phyloP scores from a whole-genome alignment of 2,113 vertebrate species.

The Oncorhynchus clarkii region DNA sequence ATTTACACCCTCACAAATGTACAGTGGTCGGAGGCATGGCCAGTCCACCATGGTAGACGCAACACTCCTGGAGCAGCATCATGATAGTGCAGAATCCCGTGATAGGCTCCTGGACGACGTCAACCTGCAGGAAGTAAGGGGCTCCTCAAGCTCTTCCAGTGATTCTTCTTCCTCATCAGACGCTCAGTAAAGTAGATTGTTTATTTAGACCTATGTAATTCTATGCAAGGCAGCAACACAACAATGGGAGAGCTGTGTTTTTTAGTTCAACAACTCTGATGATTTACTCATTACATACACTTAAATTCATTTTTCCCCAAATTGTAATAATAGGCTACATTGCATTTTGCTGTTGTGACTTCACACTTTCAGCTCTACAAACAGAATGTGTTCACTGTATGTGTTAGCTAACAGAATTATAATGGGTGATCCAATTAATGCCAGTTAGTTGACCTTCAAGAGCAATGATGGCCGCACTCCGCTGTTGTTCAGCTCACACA shows the following conservation, averaged over 20 bases:
- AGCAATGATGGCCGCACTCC: constrained; percentile 29
- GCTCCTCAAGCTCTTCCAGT: too few species aligned
- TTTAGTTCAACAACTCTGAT: background rate
- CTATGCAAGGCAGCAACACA: too few species aligned
- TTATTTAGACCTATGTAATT: too few species aligned
- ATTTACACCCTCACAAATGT: background rate
- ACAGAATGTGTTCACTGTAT: background rate
- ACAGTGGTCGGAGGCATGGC: constrained; percentile 21
- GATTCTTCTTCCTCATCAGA: too few species aligned
- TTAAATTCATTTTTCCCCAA: too few species aligned
- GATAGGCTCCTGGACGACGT: constrained; percentile 35
- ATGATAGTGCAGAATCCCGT: constrained; percentile 48
- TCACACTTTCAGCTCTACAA: background rate
- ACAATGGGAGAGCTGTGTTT: too few species aligned
- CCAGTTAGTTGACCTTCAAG: constrained; percentile 6
- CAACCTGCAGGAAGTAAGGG: too few species aligned
- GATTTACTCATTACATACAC: too few species aligned
- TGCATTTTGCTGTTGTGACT: too few species aligned
- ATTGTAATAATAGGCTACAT: too few species aligned
- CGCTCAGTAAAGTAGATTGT: too few species aligned
- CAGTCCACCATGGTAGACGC: constrained; percentile 32
- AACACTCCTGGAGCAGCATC: constrained; percentile 31
- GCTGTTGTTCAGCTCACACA: constrained; percentile 44
- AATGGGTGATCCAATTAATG: background rate
- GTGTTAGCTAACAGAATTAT: background rate